phyloP scores from a whole-genome alignment of 2,113 vertebrate species.

The Progne subis region DNA sequence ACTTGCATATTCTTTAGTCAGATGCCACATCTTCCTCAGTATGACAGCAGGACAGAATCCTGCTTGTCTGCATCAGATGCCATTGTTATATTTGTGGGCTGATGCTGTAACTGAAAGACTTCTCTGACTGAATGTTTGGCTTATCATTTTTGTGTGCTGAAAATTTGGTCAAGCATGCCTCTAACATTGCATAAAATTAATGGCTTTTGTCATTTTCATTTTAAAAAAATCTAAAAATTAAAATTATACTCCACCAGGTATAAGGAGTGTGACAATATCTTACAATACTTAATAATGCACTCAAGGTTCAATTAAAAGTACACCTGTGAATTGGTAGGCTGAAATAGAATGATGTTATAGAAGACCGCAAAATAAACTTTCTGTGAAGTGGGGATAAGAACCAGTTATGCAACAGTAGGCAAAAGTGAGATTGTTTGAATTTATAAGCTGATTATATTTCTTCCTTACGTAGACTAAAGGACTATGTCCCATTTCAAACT shows the following conservation, averaged over 20 bases:
- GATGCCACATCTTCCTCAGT: background rate
- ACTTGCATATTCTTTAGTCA: background rate
- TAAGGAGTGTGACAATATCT: background rate
- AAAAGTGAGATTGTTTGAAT: background rate
- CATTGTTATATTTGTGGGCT: background rate
- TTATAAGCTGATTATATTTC: background rate
- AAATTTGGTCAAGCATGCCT: background rate
- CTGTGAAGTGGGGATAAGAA: background rate
- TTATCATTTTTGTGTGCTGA: background rate
- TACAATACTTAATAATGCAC: conserved; percentile 1
- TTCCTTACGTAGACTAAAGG: background rate
- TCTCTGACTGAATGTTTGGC: background rate
- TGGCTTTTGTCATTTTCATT: background rate
- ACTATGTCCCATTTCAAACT: background rate
- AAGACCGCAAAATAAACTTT: background rate
- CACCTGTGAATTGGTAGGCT: background rate
- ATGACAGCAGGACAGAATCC: background rate
- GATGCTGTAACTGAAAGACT: conserved; percentile 21
- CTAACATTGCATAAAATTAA: background rate
- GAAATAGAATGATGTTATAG: background rate
- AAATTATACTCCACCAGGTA: background rate
- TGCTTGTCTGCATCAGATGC: background rate
- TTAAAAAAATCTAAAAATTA: background rate
- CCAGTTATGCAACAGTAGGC: background rate
- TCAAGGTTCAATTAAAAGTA: background rate